phyloP scores from a whole-genome alignment of 2,797 vertebrate species.

The Lepilemur ruficaudatus region DNA sequence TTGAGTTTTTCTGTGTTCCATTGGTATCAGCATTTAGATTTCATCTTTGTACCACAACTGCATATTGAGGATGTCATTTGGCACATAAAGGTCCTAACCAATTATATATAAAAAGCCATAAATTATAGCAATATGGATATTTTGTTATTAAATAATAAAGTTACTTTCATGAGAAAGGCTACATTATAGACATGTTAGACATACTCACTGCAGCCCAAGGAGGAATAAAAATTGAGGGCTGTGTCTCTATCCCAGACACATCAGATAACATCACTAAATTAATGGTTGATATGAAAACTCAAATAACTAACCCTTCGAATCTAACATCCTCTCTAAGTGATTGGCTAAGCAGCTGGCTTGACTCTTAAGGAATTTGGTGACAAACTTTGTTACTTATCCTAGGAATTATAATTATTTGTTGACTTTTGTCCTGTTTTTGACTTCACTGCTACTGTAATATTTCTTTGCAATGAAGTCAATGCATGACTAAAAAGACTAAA shows the following conservation, averaged over 20 bases:
- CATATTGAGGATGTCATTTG: not conserved
- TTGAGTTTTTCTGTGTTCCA: not conserved
- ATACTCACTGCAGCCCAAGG: not conserved
- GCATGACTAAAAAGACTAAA: not conserved
- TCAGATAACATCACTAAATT: not conserved
- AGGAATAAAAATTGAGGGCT: not conserved
- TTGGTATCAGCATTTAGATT: not conserved
- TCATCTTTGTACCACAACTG: not conserved
- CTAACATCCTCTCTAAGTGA: not conserved
- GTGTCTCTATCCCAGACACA: not conserved
- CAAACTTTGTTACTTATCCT: not conserved
- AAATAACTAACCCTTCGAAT: not conserved
- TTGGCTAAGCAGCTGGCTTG: not conserved
- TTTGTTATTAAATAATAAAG: not conserved
- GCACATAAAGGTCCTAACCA: not conserved
- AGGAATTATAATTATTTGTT: not conserved
- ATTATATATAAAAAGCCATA: not conserved
- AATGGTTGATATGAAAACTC: not conserved
- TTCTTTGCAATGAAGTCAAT: not conserved
- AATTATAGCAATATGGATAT: not conserved
- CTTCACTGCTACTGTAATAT: not conserved
- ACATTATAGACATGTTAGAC: not conserved
- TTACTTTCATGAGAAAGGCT: not conserved
- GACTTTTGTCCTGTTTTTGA: not conserved
- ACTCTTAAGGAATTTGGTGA: not conserved